These are phyloP conservation scores for Dreissena polymorpha DNA, from an alignment of 1,140 invertebrate species.

Conservation along the genomic window DNA sequence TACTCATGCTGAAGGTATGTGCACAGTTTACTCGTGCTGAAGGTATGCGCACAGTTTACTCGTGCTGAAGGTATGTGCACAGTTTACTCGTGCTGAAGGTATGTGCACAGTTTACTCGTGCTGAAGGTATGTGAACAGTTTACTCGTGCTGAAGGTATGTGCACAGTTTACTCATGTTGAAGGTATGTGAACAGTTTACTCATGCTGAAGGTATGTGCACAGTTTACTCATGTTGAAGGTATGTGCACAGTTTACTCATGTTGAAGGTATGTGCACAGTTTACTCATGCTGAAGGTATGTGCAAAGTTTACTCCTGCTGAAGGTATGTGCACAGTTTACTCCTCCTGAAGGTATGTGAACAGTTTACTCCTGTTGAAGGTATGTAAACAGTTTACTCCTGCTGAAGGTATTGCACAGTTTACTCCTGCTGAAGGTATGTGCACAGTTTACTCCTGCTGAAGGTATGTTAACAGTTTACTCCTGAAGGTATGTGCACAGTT, in stretches of 20 bases:
- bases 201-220: conserved; percentile 6
- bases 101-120: background rate
- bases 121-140: conserved; percentile 4
- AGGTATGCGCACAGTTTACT: conserved; percentile 1
- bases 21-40: background rate
- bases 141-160: conserved; percentile 10
- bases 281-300: conserved; percentile 9
- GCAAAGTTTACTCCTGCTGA: background rate
- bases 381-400: background rate
- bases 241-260: background rate
- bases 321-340: conserved; percentile 2
- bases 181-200: background rate
- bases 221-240: conserved; percentile 11
- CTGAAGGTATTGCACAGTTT: conserved; percentile 6
- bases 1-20: conserved; percentile 9
- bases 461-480: background rate
- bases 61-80: conserved; percentile 8
- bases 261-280: conserved; percentile 9
- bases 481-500: conserved; percentile 9
- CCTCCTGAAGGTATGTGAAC: conserved; percentile 1
- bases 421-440: conserved; percentile 9
- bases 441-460: background rate
- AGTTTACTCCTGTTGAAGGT: conserved; percentile 11
- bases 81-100: conserved; percentile 10
- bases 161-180: background rate